Evolutionary conservation across 2,888 invertebrate species (phyloP), one percentile per base, ranked within the genome.

Genomic region (Platypus cylindrus): DNA sequence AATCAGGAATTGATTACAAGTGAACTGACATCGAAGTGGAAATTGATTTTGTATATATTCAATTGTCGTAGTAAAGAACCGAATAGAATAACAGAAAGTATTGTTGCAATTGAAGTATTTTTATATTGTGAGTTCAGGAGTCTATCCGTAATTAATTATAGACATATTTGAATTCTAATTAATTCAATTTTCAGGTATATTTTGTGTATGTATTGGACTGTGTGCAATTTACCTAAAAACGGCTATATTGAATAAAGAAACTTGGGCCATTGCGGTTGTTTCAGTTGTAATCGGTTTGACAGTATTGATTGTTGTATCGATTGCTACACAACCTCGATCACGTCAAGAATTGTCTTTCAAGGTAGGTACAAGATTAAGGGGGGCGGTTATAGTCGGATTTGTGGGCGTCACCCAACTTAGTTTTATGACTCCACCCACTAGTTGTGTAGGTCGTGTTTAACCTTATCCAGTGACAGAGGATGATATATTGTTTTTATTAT

Each of bases 311-410:
- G 56, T 78, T 3, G 55, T 62, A 34, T 62, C 66, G 2, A 66
- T 80, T 23, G 64, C 68, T 0, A 54, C 68, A 0, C 79, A 80
- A 48, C 79, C 79, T 0, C 69, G 68, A 4, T 74, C 75, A 0
- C 66, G 67, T 23, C 67, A 67, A 53, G 67, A 70, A 43, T 60
- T 78, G 2, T 68, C 73, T 0, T 80, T 80, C 53, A 73, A 72
- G 41, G 49, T 49, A 44, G 22, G 29, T 38, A n/a, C n/a, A n/a
- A n/a, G n/a, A n/a, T n/a, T n/a, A n/a, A n/a, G n/a, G n/a, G n/a
- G n/a, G n/a, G n/a, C n/a, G n/a, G n/a, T n/a, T n/a, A n/a, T n/a
- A n/a, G n/a, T n/a, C n/a, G n/a, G n/a, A n/a, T n/a, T n/a, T n/a
- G n/a, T n/a, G n/a, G n/a, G n/a, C n/a, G n/a, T n/a, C n/a, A n/a